Conservation (phyloP, 2,113 vertebrate species). For the Neolamprologus brichardi region DNA sequence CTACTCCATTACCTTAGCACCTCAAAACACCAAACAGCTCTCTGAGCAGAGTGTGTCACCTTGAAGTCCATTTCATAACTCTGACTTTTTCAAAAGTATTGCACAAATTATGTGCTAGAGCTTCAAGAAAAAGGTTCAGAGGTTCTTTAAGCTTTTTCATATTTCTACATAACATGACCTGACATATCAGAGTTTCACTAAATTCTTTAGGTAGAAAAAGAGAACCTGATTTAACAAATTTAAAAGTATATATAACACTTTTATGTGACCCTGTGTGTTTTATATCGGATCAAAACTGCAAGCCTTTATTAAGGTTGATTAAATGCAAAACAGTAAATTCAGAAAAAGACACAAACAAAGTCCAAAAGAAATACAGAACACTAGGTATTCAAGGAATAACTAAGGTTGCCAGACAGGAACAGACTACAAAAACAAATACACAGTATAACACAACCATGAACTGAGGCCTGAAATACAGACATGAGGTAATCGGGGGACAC, state of each 20-base stretch:
- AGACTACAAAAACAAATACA: not conserved
- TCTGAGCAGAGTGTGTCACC: not conserved
- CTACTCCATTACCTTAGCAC: constrained; percentile 15
- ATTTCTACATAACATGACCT: not conserved
- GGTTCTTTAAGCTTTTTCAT: not conserved
- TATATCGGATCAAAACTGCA: not conserved
- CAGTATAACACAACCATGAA: not conserved
- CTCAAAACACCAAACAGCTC: not conserved
- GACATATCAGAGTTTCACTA: not conserved
- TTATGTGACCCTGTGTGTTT: not conserved
- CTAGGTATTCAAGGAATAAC: not conserved
- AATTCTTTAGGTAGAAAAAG: not conserved
- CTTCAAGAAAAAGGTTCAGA: not conserved
- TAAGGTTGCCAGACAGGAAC: not conserved
- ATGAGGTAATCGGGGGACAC: not conserved
- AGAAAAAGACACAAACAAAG: not conserved
- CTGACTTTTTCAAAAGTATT: not conserved
- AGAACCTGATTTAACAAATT: not conserved
- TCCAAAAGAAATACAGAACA: not conserved
- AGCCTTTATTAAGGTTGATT: not conserved
- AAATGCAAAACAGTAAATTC: not conserved
- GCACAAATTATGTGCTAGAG: not conserved
- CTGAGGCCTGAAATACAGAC: not conserved
- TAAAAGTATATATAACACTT: not conserved
- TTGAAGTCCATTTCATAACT: constrained; percentile 11